phyloP scores from a whole-genome alignment of 2,797 vertebrate species.

The Antennarius maculatus region DNA sequence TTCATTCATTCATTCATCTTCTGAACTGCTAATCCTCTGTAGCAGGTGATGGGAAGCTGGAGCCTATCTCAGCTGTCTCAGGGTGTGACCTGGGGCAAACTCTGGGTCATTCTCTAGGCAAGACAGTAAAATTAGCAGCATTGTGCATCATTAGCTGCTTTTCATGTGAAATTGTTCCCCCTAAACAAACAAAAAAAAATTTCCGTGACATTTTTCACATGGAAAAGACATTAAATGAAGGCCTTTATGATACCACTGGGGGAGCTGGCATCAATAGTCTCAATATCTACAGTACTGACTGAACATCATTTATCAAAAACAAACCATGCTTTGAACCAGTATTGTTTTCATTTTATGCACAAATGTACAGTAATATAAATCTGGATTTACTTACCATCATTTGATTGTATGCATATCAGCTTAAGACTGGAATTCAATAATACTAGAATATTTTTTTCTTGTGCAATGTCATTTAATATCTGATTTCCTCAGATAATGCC shows the following conservation, averaged over 20 bases:
- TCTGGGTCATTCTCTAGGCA: conserved; percentile 36
- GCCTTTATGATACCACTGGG: conserved; percentile 49
- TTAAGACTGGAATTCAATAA: conserved; percentile 2
- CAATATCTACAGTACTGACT: conserved; percentile 30
- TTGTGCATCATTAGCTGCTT: conserved; percentile 61
- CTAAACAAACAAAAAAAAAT: conserved; percentile 58
- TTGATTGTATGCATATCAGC: conserved; percentile 5
- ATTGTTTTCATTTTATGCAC: conserved; percentile 26
- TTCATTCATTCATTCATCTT: no score
- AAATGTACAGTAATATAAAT: conserved; percentile 41
- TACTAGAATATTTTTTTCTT: conserved; percentile 2
- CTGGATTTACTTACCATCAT: conserved; percentile 37
- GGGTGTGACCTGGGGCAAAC: no score
- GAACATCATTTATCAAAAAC: conserved; percentile 59
- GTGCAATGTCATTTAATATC: not conserved
- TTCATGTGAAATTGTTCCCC: conserved; percentile 73
- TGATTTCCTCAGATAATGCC: conserved; percentile 16
- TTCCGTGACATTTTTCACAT: conserved; percentile 58
- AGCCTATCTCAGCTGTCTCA: no score
- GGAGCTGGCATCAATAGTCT: conserved; percentile 58
- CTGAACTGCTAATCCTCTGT: no score
- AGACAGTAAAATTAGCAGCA: conserved; percentile 50
- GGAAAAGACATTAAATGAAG: conserved; percentile 71
- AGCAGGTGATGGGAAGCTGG: no score
- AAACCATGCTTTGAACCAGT: conserved; percentile 37